phyloP scores from a whole-genome alignment of 2,797 vertebrate species.

The Pterois miles region DNA sequence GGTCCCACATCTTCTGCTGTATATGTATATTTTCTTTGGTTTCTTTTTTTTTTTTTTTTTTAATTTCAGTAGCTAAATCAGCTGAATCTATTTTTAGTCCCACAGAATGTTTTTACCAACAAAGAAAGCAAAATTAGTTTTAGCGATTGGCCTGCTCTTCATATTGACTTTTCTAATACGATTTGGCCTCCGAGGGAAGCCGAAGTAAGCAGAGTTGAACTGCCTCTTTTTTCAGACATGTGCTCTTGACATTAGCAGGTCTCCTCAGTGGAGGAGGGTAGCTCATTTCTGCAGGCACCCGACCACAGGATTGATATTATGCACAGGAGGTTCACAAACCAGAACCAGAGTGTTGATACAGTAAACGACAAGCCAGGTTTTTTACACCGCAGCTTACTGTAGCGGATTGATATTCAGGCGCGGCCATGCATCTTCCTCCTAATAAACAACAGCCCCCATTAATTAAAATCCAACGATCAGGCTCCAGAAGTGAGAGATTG shows the following conservation, averaged over 20 bases:
- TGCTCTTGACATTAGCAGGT: constrained; percentile 78
- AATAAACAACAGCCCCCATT: constrained; percentile 81
- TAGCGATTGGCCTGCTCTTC: constrained; percentile 63
- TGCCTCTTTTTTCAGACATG: constrained; percentile 71
- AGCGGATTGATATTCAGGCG: constrained; percentile 50
- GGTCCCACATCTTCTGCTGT: neutral
- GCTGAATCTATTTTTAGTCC: constrained; percentile 39
- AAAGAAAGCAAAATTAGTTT: constrained; percentile 54
- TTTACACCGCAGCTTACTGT: constrained; percentile 22
- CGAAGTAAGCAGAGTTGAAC: constrained; percentile 55
- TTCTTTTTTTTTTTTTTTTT: constrained; percentile 10
- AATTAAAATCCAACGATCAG: constrained; percentile 88
- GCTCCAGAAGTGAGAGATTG: constrained; percentile 82
- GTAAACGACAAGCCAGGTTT: constrained; percentile 13
- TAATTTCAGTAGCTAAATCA: constrained; percentile 16
- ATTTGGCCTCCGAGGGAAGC: constrained; percentile 49
- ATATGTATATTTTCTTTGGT: constrained; percentile 8
- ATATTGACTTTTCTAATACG: constrained; percentile 70
- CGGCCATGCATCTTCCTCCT: constrained; percentile 59
- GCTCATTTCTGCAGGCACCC: constrained; percentile 54
- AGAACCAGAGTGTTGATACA: constrained; percentile 27
- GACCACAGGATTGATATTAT: constrained; percentile 55
- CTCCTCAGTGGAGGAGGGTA: constrained; percentile 55
- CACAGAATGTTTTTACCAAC: constrained; percentile 37
- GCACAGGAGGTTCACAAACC: constrained; percentile 20